phyloP scores from a whole-genome alignment of 2,113 vertebrate species.

The Psittacus erithacus region DNA sequence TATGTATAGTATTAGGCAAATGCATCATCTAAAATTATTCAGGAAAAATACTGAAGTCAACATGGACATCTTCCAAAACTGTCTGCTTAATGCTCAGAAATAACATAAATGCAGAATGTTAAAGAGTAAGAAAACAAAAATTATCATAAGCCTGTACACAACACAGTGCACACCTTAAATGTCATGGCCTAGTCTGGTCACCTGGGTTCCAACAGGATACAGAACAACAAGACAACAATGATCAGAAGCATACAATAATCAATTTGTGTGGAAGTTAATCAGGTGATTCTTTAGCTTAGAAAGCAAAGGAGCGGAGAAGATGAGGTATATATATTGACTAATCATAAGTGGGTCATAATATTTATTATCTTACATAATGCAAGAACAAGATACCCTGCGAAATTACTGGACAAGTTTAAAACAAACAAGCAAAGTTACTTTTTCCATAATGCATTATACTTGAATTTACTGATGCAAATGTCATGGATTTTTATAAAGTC shows the following conservation, averaged over 20 bases:
- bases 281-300: not conserved
- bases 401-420: not conserved
- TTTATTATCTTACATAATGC: not conserved
- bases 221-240: not conserved
- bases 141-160: not conserved
- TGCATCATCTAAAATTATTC: not conserved
- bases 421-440: not conserved
- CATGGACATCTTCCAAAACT: not conserved
- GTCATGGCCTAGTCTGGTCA: not conserved
- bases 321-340: not conserved
- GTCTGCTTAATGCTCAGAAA: not conserved
- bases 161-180: not conserved
- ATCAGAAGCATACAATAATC: not conserved
- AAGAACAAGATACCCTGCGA: not conserved
- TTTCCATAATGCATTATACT: not conserved
- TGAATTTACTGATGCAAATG: not conserved
- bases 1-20: not conserved
- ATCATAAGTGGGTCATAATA: not conserved
- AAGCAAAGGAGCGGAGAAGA: not conserved
- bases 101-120: fast-evolving
- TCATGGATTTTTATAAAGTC: not conserved
- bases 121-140: not conserved
- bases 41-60: not conserved
- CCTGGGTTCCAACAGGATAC: not conserved
- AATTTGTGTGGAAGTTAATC: not conserved